Conservation (phyloP, 1,140 invertebrate species). For the Drosophila paulistorum region DNA sequence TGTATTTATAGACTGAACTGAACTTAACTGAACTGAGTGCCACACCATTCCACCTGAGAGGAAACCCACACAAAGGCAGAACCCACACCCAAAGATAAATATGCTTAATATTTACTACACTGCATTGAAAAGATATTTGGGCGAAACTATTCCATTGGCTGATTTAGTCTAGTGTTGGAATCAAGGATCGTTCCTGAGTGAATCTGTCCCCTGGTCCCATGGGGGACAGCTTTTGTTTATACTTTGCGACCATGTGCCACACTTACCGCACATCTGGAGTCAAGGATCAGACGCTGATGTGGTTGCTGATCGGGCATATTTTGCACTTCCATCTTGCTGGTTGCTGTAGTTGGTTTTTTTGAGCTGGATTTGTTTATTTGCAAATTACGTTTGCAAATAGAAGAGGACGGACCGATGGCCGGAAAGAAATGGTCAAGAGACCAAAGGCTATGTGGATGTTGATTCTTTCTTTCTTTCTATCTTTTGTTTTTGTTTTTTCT, state of each 20-base stretch:
- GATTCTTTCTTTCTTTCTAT: slow-evolving; percentile 32
- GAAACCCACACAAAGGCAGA: not conserved
- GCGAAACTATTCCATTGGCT: not conserved
- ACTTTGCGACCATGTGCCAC: slow-evolving; percentile 17
- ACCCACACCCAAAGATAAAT: not conserved
- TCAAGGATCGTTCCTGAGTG: not conserved
- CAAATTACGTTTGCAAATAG: slow-evolving; percentile 4
- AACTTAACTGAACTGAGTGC: not conserved
- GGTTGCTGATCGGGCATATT: slow-evolving; percentile 63
- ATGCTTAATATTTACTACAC: not conserved
- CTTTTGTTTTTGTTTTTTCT: slow-evolving; percentile 30
- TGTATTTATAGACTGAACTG: not conserved
- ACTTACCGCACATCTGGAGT: slow-evolving; percentile 79
- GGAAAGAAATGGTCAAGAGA: slow-evolving; percentile 45
- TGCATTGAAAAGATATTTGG: not conserved
- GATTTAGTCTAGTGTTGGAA: not conserved
- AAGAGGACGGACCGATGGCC: not conserved
- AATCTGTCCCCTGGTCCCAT: no score
- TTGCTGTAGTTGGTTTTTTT: no score
- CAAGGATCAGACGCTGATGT: slow-evolving; percentile 57
- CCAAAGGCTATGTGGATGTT: slow-evolving; percentile 43
- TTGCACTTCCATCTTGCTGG: slow-evolving; percentile 64
- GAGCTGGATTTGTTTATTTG: slow-evolving; percentile 38
- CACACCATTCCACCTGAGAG: not conserved
- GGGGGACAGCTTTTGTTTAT: not conserved